Percentiles rank a stretch among this genome's conserved stretches.
Conservation (phyloP, 2,888 invertebrate species). For the Suillia variegata region DNA sequence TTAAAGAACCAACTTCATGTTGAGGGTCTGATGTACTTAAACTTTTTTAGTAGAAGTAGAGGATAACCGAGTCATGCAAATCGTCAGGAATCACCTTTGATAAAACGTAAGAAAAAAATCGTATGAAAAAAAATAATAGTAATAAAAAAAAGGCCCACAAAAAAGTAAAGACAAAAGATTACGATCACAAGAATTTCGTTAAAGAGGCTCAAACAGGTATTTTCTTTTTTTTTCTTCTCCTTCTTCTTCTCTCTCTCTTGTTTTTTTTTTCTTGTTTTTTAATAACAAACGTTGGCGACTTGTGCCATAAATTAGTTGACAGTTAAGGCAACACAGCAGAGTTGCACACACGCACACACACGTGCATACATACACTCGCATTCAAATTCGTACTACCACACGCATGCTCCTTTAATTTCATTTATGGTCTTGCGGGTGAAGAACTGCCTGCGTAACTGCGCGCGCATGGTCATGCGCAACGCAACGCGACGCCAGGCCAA, state of each 20-base stretch:
- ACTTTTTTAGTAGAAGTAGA: neutral
- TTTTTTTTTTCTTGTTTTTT: too few relatives aligned
- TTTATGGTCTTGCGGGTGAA: neutral
- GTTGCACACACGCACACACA: neutral
- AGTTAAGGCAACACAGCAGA: constrained; percentile 24
- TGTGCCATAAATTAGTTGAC: constrained; percentile 59
- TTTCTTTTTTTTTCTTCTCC: constrained; percentile 47
- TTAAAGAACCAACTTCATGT: too few relatives aligned
- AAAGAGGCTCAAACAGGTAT: constrained; percentile 50
- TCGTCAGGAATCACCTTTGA: neutral
- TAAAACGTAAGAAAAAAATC: neutral
- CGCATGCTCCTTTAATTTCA: neutral
- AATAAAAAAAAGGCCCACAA: too few relatives aligned
- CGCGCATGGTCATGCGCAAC: too few relatives aligned
- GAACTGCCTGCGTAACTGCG: neutral
- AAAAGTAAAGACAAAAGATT: constrained; percentile 47
- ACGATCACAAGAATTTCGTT: constrained; percentile 53
- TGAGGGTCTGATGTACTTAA: too few relatives aligned
- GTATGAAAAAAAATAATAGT: neutral
- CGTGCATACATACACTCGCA: neutral
- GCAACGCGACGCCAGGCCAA: too few relatives aligned
- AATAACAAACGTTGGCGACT: constrained; percentile 55
- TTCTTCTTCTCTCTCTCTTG: too few relatives aligned
- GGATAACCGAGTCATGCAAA: neutral
- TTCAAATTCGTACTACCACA: neutral